A percentile compares a stretch with the other conserved stretches of the same genome.
phyloP scores from a whole-genome alignment of 92 coral and sea anemone species.

The Palythoa grandiflora region DNA sequence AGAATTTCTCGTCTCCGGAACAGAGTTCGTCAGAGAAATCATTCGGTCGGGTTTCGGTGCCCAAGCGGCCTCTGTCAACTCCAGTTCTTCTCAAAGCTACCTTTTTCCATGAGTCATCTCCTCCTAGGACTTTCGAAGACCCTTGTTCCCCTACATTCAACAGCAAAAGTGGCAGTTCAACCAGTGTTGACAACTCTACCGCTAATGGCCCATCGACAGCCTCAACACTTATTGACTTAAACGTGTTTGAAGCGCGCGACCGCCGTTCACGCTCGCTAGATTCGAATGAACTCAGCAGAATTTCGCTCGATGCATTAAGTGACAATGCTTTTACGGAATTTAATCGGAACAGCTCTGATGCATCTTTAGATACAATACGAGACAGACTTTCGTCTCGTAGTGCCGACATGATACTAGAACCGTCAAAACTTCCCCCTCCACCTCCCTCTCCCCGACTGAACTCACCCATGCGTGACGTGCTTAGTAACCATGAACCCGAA shows the following conservation, averaged over 20 bases:
- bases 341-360: constrained; percentile 51
- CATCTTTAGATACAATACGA: constrained; percentile 52
- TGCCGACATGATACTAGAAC: constrained; percentile 54
- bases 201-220: constrained; percentile 41
- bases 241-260: constrained; percentile 68
- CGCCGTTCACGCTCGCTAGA: constrained; percentile 84
- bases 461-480: constrained; percentile 65
- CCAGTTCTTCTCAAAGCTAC: constrained; percentile 87
- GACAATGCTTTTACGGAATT: constrained; percentile 19
- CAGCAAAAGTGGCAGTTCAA: constrained; percentile 39
- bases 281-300: constrained; percentile 69
- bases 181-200: constrained; percentile 48
- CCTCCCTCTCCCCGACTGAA: constrained; percentile 79
- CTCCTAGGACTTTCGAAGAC: constrained; percentile 65
- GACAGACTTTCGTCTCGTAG: constrained; percentile 61
- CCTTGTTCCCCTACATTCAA: constrained; percentile 47
- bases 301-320: constrained; percentile 29
- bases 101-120: constrained; percentile 64
- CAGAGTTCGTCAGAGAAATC: constrained; percentile 61
- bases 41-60: constrained; percentile 31
- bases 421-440: constrained; percentile 71
- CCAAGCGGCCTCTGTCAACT: constrained; percentile 84
- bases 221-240: constrained; percentile 68
- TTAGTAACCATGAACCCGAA: constrained; percentile 46
- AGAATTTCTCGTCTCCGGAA: constrained; percentile 45